Conservation (phyloP, 2,888 invertebrate species). For the Antitype chi region DNA sequence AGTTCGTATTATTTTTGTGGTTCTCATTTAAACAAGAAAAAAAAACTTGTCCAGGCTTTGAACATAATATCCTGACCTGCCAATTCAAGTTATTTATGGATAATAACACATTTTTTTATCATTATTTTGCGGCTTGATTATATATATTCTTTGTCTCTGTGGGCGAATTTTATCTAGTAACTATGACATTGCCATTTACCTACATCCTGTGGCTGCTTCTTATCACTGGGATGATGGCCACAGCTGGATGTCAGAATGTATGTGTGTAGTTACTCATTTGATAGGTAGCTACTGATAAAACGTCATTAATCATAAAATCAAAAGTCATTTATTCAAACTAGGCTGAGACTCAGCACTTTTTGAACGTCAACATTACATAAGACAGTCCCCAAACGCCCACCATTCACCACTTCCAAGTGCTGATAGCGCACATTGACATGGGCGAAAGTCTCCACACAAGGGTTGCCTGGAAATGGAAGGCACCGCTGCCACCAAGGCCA, state of each 20-base stretch:
- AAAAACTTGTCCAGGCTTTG: neutral
- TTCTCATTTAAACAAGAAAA: neutral
- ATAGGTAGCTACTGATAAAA: neutral
- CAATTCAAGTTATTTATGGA: neutral
- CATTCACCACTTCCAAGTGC: too few relatives aligned
- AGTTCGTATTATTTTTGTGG: neutral
- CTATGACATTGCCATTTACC: constrained; percentile 38
- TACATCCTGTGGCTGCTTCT: constrained; percentile 21
- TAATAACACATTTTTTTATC: constrained; percentile 27
- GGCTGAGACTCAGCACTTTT: too few relatives aligned
- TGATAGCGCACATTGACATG: neutral
- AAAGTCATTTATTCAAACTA: too few relatives aligned
- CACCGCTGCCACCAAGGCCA: too few relatives aligned
- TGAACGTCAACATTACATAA: too few relatives aligned
- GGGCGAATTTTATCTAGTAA: constrained; percentile 39
- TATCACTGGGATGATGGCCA: constrained; percentile 23
- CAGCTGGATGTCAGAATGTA: constrained; percentile 14
- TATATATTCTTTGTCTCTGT: constrained; percentile 16
- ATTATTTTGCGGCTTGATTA: constrained; percentile 5
- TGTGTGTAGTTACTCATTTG: neutral
- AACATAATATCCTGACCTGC: neutral
- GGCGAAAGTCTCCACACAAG: neutral
- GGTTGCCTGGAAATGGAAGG: neutral
- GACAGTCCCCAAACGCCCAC: too few relatives aligned
- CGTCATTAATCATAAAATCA: neutral